A percentile compares a stretch with the other conserved stretches of the same genome.
Evolutionary conservation across 1,140 invertebrate genomes (phyloP).

Genomic region (Euwallacea similis): DNA sequence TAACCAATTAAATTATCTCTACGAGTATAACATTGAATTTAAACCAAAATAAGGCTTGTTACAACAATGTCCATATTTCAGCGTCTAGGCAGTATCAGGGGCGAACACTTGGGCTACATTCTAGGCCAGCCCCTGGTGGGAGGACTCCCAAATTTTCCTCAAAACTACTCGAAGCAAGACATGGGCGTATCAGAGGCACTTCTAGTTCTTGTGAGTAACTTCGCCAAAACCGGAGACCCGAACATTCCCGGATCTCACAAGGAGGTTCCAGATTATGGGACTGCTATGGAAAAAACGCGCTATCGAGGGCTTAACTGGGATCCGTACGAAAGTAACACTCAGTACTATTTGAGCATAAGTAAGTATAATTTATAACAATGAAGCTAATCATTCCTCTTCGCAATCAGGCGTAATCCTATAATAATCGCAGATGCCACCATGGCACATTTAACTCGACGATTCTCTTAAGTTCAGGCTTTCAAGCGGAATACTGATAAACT

Average conservation of each 20-base stretch:
- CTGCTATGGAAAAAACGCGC: slow-evolving; percentile 61
- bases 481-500: no score
- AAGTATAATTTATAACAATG: slow-evolving; percentile 45
- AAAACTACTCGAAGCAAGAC: slow-evolving; percentile 77
- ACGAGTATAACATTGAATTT: background rate
- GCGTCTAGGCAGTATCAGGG: slow-evolving; percentile 77
- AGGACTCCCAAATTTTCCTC: slow-evolving; percentile 62
- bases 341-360: slow-evolving; percentile 77
- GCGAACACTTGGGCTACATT: slow-evolving; percentile 84
- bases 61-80: slow-evolving; percentile 46
- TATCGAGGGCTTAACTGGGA: slow-evolving; percentile 68
- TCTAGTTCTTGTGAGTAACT: slow-evolving; percentile 73
- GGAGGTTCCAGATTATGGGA: slow-evolving; percentile 58
- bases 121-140: slow-evolving; percentile 83
- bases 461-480: background rate
- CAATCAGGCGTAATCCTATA: no score
- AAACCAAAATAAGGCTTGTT: background rate
- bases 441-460: slow-evolving; percentile 1
- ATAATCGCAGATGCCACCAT: background rate
- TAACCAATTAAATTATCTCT: no score
- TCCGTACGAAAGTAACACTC: slow-evolving; percentile 72
- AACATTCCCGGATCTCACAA: slow-evolving; percentile 61
- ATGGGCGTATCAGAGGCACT: slow-evolving; percentile 73
- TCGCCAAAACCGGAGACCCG: slow-evolving; percentile 74
- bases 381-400: no score